phyloP scores from a whole-genome alignment of 2,797 vertebrate species.

The Phalanger gymnotis region DNA sequence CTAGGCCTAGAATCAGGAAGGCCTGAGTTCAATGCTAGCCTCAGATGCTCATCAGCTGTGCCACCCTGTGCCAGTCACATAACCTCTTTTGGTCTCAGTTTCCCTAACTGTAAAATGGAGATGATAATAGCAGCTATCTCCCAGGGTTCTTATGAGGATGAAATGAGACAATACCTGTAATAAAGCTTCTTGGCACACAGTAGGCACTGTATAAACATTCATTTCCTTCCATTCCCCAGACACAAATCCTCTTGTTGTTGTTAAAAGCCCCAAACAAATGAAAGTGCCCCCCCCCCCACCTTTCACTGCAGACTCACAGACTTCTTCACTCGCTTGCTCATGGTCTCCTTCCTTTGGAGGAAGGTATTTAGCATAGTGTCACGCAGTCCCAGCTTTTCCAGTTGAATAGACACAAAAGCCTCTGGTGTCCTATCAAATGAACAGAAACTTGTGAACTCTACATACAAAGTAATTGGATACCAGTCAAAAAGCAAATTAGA shows the following conservation, averaged over 20 bases:
- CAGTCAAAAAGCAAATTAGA: neutral
- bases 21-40: neutral
- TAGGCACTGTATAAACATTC: neutral
- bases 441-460: constrained; percentile 2
- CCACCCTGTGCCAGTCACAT: neutral
- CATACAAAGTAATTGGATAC: neutral
- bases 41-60: neutral
- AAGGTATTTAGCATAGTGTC: constrained; percentile 87
- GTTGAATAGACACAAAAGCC: constrained; percentile 87
- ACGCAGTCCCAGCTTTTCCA: constrained; percentile 84
- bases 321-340: constrained; percentile 78
- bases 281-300: neutral
- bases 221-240: neutral
- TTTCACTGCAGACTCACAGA: constrained; percentile 76
- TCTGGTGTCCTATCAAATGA: constrained; percentile 79
- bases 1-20: neutral
- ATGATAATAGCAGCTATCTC: neutral
- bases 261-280: neutral
- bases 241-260: neutral
- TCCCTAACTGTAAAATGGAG: neutral
- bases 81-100: neutral
- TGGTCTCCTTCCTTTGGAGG: constrained; percentile 81
- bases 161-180: neutral
- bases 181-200: neutral
- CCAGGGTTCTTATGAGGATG: neutral